Evolutionary conservation across 2,797 vertebrate species (phyloP), one percentile per base, ranked within the genome.

Genomic region (Xiphophorus birchmanni): DNA sequence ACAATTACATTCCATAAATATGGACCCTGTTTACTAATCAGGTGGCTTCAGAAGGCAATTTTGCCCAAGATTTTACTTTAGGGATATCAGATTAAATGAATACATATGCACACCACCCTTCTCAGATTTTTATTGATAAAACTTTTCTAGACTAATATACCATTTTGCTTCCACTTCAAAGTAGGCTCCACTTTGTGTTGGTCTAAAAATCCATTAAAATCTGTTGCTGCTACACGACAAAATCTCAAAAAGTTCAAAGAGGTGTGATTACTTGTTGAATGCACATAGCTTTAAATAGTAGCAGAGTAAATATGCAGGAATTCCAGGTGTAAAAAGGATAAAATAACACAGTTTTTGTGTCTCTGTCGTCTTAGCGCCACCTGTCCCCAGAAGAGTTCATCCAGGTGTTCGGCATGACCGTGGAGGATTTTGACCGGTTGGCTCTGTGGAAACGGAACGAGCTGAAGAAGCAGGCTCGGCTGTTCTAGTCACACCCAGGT

Each of bases 371-470:
- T 5, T 93, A 99, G 99, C 97, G 98, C 44, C 98, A 99, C 90
- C 95, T 99, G 83, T 99, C 98, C 75, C 95, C 97, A 82, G 99
- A 99, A 77, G 98, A 99, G 93, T 99, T 99, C 92, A 96, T 96
- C 90, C 97, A 98, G 85, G 98, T 99, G 86, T 99, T 99, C 1
- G 97, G 98, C 76, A 99, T 99, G 99, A 98, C 97, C 80, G 94
- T 99, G 79, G 96, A 97, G 0, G 98, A 99, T 82, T 99, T 99
- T n/a, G 99, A 99, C 94, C 97, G 97, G 48, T 96, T 99, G 93
- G 98, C 99, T 82, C 95, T 99, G 92, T 99, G 99, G 99, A 99
- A 99, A 94, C 97, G 97, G 89, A 99, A 99, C 1, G 99, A 99
- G 91, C 94, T 99, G 83, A 99, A 99, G 95, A 99, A 99, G 94